Percentiles rank a stretch among this genome's conserved stretches.
These are phyloP conservation scores for Aurelia aurita DNA, from an alignment of 30 jellyfish, hydroid and myxozoan genomes.

Conservation along the genomic window DNA sequence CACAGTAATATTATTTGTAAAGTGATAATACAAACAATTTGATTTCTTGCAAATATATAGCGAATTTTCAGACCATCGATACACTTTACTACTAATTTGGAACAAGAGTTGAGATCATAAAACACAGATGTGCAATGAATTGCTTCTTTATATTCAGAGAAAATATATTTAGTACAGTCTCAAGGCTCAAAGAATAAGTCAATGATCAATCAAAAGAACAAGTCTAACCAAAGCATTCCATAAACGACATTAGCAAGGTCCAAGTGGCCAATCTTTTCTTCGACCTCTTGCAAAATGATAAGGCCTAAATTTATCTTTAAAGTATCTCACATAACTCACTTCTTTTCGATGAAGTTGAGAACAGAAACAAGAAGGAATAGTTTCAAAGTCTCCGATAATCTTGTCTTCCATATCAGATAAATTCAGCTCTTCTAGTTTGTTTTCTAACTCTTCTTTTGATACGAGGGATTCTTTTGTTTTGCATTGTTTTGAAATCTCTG, in stretches of 20 bases:
- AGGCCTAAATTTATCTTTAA: constrained; percentile 59
- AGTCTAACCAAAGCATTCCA: too few relatives aligned
- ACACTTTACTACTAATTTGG: too few relatives aligned
- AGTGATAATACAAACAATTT: too few relatives aligned
- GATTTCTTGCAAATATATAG: too few relatives aligned
- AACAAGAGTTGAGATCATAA: too few relatives aligned
- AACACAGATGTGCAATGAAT: too few relatives aligned
- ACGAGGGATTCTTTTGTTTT: not conserved
- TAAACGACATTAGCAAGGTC: not conserved
- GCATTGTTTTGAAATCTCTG: constrained; percentile 31
- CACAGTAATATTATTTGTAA: too few relatives aligned
- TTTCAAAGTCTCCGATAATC: constrained; percentile 28
- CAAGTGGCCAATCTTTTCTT: constrained; percentile 14
- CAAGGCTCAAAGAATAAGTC: too few relatives aligned
- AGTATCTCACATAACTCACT: constrained; percentile 54
- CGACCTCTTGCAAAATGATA: constrained; percentile 50
- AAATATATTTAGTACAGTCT: too few relatives aligned
- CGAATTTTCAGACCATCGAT: too few relatives aligned
- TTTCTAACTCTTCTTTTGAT: not conserved
- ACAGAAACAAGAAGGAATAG: constrained; percentile 67
- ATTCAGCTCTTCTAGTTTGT: constrained; percentile 12
- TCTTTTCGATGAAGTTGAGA: constrained; percentile 65
- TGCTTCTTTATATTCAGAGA: too few relatives aligned
- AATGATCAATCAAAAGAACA: too few relatives aligned
- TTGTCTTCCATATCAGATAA: constrained; percentile 9